Base-by-base conservation (phyloP, 1,140 invertebrate genomes). In the Aradophagus sp. region DNA sequence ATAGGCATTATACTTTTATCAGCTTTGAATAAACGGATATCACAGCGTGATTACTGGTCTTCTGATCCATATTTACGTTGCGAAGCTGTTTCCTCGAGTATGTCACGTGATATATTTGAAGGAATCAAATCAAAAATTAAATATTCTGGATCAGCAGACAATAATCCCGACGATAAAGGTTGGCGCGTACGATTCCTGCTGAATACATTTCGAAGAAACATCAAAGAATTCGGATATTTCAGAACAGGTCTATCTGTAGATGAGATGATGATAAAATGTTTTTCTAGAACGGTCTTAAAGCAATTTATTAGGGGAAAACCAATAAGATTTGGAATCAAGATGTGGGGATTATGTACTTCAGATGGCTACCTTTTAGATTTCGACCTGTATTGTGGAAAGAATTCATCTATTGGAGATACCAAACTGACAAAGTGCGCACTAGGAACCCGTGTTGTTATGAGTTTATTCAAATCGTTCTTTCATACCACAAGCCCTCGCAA, bases 21-120 rank as follows among this genome's bases (percentile, higher is more conserved):
- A 23, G 8, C 4, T 23, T 23, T 5, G 4, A 23, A 23, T 23
- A 23, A 23, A 23, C 4, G 20, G 8, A 23, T 8, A 23, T 23
- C 8, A 42, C 52, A 70, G 14, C 31, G 52, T 50, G 44, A 70
- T 23, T 70, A 70, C 31, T 65, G 59, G 59, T 71, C 59, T 19
- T 12, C 1, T 3, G 59, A 65, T 58, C 48, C 55, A 8, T 41
- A 20, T 14, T 65, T 58, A 23, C 31, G 27, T 3, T 45, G 29
- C 14, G 34, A 53, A 11, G 19, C 29, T 7, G 39, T 65, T 20
- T 26, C 34, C n/a, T 65, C 59, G 13, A 41, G 52, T 20, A 71
- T 66, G 50, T 15, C 41, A 7, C 50, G 47, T 12, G 31, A 45
- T 29, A 45, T 19, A 27, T 66, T 66, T 55, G 42, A 55, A 39